Evolutionary conservation across 1,140 invertebrate genomes (phyloP), one percentile per base, ranked within the genome.

Genomic region (Formica exsecta): DNA sequence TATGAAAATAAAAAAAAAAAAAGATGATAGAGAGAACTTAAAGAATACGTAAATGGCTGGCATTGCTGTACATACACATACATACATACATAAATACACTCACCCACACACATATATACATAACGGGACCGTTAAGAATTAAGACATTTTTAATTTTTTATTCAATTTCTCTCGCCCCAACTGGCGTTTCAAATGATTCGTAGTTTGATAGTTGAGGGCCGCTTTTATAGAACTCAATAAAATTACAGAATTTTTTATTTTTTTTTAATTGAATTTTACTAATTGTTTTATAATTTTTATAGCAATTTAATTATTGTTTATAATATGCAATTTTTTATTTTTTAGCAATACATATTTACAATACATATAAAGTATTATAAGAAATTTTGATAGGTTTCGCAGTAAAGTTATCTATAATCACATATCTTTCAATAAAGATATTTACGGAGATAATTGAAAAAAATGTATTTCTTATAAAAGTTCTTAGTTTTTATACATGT

Each of bases 121-220:
- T 41, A 73, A 91, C 87, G 86, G 90, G 89, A 91, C 89, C 89
- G 89, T 91, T 87, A 89, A 89, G 89, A 77, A 19, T 85, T 91
- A 91, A 91, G 87, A 84, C 59, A 87, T 75, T 87, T 87, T 13
- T 89, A 86, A 91, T 87, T 89, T 5, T 51, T 86, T 68, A 85
- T 79, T 32, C 25, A 19, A 81, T 62, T 86, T 65, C 8, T 36
- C 51, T 57, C 41, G 41, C 74, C 44, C 54, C 48, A 62, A 22
- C 29, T 57, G 9, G n/a, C 36, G 29, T 86, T 48, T 85, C 83
- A 61, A 59, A 87, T 89, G 68, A 73, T 57, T 44, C 71, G 68
- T 73, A 48, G 29, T n/a, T 41, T 64, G 38, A 9, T 65, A 41
- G 3, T 61, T 54, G 86, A 57, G 54, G 48, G 41, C 57, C 62